A percentile compares a stretch with the other conserved stretches of the same genome.
These are phyloP conservation scores for Coelopa pilipes DNA, from an alignment of 2,888 invertebrate genomes.

Conservation along the genomic window DNA sequence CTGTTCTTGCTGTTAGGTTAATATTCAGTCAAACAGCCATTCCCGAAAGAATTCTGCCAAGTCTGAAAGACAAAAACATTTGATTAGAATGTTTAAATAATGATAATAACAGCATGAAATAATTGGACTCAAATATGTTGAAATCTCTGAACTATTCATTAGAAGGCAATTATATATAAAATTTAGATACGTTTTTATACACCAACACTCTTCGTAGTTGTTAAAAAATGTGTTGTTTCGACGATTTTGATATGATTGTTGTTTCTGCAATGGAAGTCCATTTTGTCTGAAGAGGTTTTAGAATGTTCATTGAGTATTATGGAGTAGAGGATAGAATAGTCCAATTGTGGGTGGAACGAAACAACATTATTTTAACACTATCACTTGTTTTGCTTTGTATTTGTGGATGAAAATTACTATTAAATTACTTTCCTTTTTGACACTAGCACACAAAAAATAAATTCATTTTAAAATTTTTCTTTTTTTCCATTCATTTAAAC, in stretches of 20 bases:
- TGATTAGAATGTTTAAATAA: slow-evolving; percentile 40
- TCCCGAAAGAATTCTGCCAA: slow-evolving; percentile 41
- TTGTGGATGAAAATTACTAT: background rate
- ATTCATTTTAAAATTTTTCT: slow-evolving; percentile 13
- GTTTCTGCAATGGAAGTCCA: slow-evolving; percentile 23
- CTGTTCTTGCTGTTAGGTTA: slow-evolving; percentile 8
- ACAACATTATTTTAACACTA: slow-evolving; percentile 21
- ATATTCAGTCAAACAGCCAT: slow-evolving; percentile 38
- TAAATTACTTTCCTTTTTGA: slow-evolving; percentile 9
- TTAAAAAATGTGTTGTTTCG: slow-evolving; percentile 3
- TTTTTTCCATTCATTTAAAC: slow-evolving; percentile 1
- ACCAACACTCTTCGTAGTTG: slow-evolving; percentile 20
- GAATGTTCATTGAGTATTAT: background rate
- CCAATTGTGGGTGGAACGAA: slow-evolving; percentile 6
- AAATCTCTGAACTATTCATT: slow-evolving; percentile 4
- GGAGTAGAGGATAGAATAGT: background rate
- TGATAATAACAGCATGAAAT: slow-evolving; percentile 2
- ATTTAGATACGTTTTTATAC: background rate
- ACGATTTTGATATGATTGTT: background rate
- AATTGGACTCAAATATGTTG: background rate
- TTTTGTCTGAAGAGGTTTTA: background rate
- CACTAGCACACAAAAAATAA: slow-evolving; percentile 33
- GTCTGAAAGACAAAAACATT: slow-evolving; percentile 46
- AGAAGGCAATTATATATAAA: background rate
- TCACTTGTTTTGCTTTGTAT: slow-evolving; percentile 22